These are phyloP conservation scores for Cheilinus undulatus DNA, from an alignment of 2,113 vertebrate species.

Conservation along the genomic window DNA sequence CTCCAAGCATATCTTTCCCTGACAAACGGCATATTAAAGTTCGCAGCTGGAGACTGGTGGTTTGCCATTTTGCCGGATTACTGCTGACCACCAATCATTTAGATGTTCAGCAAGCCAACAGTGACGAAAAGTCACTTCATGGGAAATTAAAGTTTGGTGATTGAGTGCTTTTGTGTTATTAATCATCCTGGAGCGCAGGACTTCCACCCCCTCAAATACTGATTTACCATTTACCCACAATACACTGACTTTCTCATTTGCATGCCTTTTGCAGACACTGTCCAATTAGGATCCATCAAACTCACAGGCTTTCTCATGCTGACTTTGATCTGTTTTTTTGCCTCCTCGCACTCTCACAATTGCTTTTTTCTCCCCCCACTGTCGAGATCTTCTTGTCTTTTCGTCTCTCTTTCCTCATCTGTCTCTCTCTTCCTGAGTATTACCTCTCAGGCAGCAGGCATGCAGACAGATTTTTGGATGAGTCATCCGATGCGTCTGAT, in stretches of 20 bases:
- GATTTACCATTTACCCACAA: constrained; percentile 72
- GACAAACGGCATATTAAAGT: constrained; percentile 64
- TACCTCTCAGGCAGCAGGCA: constrained; percentile 61
- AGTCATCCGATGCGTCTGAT: constrained; percentile 69
- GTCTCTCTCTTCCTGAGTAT: constrained; percentile 56
- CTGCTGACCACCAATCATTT: constrained; percentile 68
- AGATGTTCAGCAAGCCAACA: constrained; percentile 35
- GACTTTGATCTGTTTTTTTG: constrained; percentile 59
- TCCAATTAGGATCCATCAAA: constrained; percentile 79
- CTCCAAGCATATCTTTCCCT: constrained; percentile 50
- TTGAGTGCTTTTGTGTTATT: constrained; percentile 66
- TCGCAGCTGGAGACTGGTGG: constrained; percentile 57
- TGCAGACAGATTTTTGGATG: constrained; percentile 71
- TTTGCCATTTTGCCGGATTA: constrained; percentile 63
- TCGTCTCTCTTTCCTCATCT: constrained; percentile 25
- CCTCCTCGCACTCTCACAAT: background rate
- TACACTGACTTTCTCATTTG: constrained; percentile 71
- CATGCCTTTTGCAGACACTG: constrained; percentile 65
- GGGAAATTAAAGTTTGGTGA: constrained; percentile 70
- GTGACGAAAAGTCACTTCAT: constrained; percentile 58
- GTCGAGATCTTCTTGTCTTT: constrained; percentile 59
- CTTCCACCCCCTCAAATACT: constrained; percentile 43
- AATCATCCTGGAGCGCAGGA: constrained; percentile 56
- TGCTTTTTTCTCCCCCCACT: background rate
- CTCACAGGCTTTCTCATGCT: constrained; percentile 43